phyloP scores from a whole-genome alignment of 2,888 invertebrate genomes.

The Synergus japonicus region DNA sequence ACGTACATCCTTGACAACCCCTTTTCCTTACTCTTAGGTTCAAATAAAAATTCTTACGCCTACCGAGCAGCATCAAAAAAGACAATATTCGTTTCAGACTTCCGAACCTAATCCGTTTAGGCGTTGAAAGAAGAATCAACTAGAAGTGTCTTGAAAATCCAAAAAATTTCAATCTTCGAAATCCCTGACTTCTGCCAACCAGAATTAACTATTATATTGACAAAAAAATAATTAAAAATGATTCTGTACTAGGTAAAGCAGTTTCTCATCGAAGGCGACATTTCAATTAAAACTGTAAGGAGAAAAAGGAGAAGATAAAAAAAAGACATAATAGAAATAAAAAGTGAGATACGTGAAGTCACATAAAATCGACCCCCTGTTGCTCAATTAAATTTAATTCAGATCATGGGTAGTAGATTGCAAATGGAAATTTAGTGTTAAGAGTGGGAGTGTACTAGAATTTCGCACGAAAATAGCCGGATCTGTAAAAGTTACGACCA shows the following conservation, averaged over 20 bases:
- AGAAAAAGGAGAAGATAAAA: background rate
- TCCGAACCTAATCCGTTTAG: too few species aligned
- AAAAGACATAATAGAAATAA: too few species aligned
- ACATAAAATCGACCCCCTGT: background rate
- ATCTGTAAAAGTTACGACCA: background rate
- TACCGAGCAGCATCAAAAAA: background rate
- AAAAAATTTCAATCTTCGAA: too few species aligned
- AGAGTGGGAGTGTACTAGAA: background rate
- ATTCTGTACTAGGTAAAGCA: too few species aligned
- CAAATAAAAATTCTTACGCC: constrained; percentile 4
- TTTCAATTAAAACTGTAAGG: background rate
- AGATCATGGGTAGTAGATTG: background rate
- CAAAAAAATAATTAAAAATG: too few species aligned
- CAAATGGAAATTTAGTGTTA: constrained; percentile 20
- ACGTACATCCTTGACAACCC: background rate
- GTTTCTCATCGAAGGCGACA: too few species aligned
- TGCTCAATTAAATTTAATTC: background rate
- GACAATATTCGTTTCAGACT: background rate
- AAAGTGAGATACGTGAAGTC: background rate
- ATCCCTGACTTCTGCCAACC: too few species aligned
- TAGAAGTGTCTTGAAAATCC: too few species aligned
- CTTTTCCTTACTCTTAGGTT: background rate
- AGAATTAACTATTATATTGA: too few species aligned
- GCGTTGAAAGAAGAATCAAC: too few species aligned
- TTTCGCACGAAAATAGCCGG: constrained; percentile 21